Evolutionary conservation across 30 jellyfish, hydroid and myxozoan genomes (phyloP).

Genomic region (Morbakka virulenta): DNA sequence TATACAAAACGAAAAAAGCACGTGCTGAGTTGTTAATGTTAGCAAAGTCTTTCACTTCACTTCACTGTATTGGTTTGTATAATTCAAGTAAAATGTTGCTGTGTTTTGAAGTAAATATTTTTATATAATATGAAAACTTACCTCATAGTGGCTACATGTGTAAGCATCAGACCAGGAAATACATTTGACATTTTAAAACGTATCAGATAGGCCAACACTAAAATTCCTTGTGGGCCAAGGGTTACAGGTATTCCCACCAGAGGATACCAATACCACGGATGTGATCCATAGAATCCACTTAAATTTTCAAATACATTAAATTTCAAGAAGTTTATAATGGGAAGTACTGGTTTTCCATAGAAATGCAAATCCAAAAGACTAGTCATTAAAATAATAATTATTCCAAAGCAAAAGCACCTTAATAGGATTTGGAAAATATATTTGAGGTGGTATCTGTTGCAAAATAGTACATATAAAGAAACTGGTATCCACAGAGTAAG

Average conservation of each 20-base stretch:
- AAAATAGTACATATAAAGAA: neutral
- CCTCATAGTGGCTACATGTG: too few relatives aligned
- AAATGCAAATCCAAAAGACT: constrained; percentile 46
- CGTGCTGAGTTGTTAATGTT: too few relatives aligned
- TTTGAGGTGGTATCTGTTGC: neutral
- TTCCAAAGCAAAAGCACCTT: too few relatives aligned
- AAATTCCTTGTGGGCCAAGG: constrained; percentile 32
- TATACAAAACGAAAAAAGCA: too few relatives aligned
- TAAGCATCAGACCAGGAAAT: too few relatives aligned
- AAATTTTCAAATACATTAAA: constrained; percentile 58
- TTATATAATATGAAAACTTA: too few relatives aligned
- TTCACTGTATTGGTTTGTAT: too few relatives aligned
- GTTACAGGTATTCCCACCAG: constrained; percentile 78
- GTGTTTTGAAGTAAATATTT: too few relatives aligned
- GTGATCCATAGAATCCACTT: constrained; percentile 79
- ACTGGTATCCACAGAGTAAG: constrained; percentile 54
- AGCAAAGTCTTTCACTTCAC: too few relatives aligned
- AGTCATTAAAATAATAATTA: neutral
- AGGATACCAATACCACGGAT: constrained; percentile 77
- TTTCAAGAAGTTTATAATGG: constrained; percentile 55
- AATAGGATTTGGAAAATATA: neutral
- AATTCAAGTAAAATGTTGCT: too few relatives aligned
- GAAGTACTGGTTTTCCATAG: constrained; percentile 39
- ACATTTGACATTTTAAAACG: too few relatives aligned
- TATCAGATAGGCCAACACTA: too few relatives aligned